Evolutionary conservation across 1,140 invertebrate species (phyloP).

Genomic region (Olivierus martensii): DNA sequence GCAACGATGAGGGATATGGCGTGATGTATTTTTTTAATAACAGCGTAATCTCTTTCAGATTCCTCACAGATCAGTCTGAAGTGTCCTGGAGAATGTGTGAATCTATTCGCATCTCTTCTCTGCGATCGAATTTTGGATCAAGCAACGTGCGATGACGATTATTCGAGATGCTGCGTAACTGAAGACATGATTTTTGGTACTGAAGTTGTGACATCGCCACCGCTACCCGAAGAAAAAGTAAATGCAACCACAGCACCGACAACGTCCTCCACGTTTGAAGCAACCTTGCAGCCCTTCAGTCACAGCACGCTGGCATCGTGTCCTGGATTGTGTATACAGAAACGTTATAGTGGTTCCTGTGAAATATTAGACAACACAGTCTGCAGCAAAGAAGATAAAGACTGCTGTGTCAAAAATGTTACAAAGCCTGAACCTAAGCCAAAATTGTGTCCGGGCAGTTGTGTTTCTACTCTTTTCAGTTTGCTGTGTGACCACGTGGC

Average conservation of each 20-base stretch:
- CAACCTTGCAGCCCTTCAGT: background rate
- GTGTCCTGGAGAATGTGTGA: conserved; percentile 23
- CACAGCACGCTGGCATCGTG: background rate
- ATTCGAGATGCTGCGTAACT: conserved; percentile 20
- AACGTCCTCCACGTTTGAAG: background rate
- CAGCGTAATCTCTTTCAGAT: no score
- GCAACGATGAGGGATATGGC: no score
- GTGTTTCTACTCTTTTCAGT: conserved; percentile 60
- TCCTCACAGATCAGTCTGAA: background rate
- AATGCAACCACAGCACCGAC: background rate
- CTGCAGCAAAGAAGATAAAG: background rate
- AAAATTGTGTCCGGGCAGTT: conserved; percentile 53
- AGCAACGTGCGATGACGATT: conserved; percentile 17
- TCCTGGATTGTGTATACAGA: background rate
- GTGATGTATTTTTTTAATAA: no score
- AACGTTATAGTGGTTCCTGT: background rate
- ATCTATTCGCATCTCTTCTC: conserved; percentile 21
- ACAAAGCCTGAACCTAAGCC: background rate
- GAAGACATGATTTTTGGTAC: conserved; percentile 16
- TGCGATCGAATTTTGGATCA: conserved; percentile 22
- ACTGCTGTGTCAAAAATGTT: background rate
- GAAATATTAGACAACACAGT: background rate
- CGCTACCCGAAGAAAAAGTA: conserved; percentile 8
- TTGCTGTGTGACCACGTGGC: conserved; percentile 73
- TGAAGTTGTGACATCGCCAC: conserved; percentile 18